Evolutionary conservation across 1,140 invertebrate species (phyloP).

Genomic region (Leptinotarsa defecta): DNA sequence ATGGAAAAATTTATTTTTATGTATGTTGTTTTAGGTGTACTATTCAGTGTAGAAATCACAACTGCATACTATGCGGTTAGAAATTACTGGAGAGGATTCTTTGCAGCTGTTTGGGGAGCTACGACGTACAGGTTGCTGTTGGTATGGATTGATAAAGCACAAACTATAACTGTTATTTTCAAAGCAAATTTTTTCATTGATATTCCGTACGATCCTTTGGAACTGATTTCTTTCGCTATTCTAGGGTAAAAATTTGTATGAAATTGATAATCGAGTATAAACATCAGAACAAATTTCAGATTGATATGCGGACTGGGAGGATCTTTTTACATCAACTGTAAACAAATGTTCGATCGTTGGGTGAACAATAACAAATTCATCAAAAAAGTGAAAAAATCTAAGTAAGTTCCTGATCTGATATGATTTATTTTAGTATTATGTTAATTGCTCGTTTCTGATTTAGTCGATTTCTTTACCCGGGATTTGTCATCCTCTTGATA

Average conservation of each 20-base stretch:
- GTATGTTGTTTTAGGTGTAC: constrained; percentile 70
- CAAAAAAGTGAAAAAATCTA: constrained; percentile 86
- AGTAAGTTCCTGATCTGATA: constrained; percentile 58
- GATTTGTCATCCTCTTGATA: constrained; percentile 78
- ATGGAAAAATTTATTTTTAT: too few species aligned
- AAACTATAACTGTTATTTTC: constrained; percentile 93
- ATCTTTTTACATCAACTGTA: constrained; percentile 89
- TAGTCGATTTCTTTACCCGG: constrained; percentile 88
- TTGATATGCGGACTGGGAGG: constrained; percentile 86
- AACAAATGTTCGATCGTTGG: constrained; percentile 88
- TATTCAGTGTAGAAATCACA: constrained; percentile 99
- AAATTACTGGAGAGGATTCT: constrained; percentile 99
- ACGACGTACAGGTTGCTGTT: constrained; percentile 90
- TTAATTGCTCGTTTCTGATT: neutral
- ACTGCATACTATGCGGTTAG: constrained; percentile 97
- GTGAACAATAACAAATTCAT: constrained; percentile 72
- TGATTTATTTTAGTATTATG: neutral
- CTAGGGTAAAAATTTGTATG: constrained; percentile 35
- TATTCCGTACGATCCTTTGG: constrained; percentile 96
- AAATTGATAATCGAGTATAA: neutral
- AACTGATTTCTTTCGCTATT: constrained; percentile 86
- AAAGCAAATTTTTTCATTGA: constrained; percentile 92
- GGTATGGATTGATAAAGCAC: constrained; percentile 92
- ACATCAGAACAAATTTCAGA: constrained; percentile 56
- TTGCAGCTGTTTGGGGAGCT: constrained; percentile 94